phyloP scores from a whole-genome alignment of 2,113 vertebrate species.

The Gymnobelideus leadbeateri region DNA sequence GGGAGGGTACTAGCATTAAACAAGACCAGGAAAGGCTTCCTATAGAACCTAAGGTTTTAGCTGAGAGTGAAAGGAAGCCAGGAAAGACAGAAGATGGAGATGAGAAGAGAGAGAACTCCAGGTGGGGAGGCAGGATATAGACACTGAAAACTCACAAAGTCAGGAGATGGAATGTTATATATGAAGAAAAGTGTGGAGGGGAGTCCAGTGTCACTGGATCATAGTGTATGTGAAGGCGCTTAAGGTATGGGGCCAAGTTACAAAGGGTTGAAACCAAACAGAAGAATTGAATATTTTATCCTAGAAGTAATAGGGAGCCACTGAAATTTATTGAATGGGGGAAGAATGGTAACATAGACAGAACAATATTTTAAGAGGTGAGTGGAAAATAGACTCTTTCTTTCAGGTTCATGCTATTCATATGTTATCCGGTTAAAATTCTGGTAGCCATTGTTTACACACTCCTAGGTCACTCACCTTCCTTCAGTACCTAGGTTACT shows the following conservation, averaged over 20 bases:
- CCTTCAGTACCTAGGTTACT: background rate
- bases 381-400: background rate
- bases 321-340: background rate
- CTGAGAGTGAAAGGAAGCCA: background rate
- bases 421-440: background rate
- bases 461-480: background rate
- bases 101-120: background rate
- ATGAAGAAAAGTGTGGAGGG: background rate
- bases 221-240: background rate
- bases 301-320: background rate
- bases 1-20: background rate
- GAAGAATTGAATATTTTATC: background rate
- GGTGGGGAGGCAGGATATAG: background rate
- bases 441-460: background rate
- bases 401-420: background rate
- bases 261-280: background rate
- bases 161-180: background rate
- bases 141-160: background rate
- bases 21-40: background rate
- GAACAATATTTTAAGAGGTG: background rate
- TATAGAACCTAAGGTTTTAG: background rate
- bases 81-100: background rate
- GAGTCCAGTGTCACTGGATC: background rate
- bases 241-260: background rate
- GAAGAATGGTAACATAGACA: background rate